These are phyloP conservation scores for Potamilus streckersoni DNA, from an alignment of 1,140 invertebrate species.

Conservation along the genomic window DNA sequence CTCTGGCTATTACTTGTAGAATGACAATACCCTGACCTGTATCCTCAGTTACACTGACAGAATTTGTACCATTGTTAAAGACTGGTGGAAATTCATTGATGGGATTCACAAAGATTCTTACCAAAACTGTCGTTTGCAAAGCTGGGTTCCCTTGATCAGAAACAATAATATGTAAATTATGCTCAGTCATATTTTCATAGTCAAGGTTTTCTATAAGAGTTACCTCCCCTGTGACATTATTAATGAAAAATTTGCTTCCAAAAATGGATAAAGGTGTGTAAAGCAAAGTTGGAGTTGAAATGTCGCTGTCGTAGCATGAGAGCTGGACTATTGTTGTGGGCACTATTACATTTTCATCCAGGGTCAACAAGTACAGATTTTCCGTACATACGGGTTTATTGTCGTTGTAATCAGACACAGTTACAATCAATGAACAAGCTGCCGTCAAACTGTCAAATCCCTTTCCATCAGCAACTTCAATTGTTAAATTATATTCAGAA, in stretches of 20 bases:
- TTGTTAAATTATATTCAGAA: constrained; percentile 81
- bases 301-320: constrained; percentile 18
- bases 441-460: constrained; percentile 70
- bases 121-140: constrained; percentile 18
- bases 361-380: constrained; percentile 32
- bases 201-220: constrained; percentile 20
- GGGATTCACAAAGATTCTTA: constrained; percentile 29
- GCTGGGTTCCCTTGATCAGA: constrained; percentile 20
- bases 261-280: constrained; percentile 33
- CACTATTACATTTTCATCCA: constrained; percentile 41
- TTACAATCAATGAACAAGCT: constrained; percentile 30
- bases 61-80: too few relatives aligned
- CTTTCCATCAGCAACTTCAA: constrained; percentile 88
- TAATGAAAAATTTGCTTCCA: constrained; percentile 28
- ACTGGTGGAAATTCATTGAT: constrained; percentile 36
- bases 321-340: constrained; percentile 10
- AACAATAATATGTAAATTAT: constrained; percentile 25
- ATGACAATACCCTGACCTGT: constrained; percentile 10
- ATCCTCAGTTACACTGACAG: constrained; percentile 12
- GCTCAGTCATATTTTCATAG: constrained; percentile 27
- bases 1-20: constrained; percentile 33
- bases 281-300: constrained; percentile 18
- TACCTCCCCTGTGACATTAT: constrained; percentile 19
- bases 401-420: constrained; percentile 38
- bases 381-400: constrained; percentile 36